phyloP scores from a whole-genome alignment of 2,888 invertebrate species.

The Amiota minor region DNA sequence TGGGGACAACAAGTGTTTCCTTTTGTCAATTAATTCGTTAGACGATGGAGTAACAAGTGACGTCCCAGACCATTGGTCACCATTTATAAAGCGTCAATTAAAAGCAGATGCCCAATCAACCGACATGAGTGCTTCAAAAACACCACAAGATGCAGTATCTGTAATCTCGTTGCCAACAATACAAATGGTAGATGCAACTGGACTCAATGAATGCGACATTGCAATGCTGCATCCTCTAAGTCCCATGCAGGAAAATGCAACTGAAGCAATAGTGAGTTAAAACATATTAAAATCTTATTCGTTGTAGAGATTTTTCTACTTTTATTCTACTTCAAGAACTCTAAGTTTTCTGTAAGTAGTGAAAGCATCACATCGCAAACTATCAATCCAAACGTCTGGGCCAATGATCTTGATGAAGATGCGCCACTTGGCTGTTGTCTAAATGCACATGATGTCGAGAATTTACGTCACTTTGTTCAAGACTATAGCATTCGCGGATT shows the following conservation, averaged over 20 bases:
- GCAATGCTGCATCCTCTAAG: slow-evolving; percentile 83
- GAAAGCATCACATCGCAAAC: slow-evolving; percentile 76
- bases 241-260: slow-evolving; percentile 79
- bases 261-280: slow-evolving; percentile 74
- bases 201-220: slow-evolving; percentile 61
- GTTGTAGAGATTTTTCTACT: not conserved
- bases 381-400: slow-evolving; percentile 77
- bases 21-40: slow-evolving; percentile 91
- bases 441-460: slow-evolving; percentile 87
- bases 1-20: slow-evolving; percentile 89
- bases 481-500: slow-evolving; percentile 91
- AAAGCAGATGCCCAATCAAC: slow-evolving; percentile 73
- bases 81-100: slow-evolving; percentile 80
- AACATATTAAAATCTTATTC: not conserved
- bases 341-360: slow-evolving; percentile 75
- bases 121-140: slow-evolving; percentile 76
- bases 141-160: slow-evolving; percentile 76
- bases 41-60: slow-evolving; percentile 77
- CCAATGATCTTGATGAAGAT: slow-evolving; percentile 76
- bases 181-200: slow-evolving; percentile 59
- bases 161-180: slow-evolving; percentile 70
- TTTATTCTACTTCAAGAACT: slow-evolving; percentile 58
- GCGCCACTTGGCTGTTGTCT: slow-evolving; percentile 83
- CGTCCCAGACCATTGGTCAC: slow-evolving; percentile 89
- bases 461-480: slow-evolving; percentile 86